Evolutionary conservation across 1,140 invertebrate genomes (phyloP).

Genomic region (Drosophila pruinosa): DNA sequence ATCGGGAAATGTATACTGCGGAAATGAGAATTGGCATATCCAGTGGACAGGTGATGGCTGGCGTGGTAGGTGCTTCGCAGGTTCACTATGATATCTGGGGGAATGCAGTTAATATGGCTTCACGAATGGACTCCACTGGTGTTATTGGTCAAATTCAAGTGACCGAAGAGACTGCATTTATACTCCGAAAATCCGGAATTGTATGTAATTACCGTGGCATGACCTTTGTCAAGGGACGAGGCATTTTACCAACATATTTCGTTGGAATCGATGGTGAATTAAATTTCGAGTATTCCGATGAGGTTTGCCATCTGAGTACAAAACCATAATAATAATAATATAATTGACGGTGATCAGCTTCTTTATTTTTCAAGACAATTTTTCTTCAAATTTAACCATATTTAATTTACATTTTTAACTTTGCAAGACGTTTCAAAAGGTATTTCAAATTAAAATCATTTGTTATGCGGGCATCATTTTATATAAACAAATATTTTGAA

Average conservation of each 20-base stretch:
- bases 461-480: too few species aligned
- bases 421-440: too few species aligned
- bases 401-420: too few species aligned
- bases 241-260: slow-evolving; percentile 32
- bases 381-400: too few species aligned
- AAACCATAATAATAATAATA: too few species aligned
- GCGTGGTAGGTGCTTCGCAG: slow-evolving; percentile 95
- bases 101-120: slow-evolving; percentile 96
- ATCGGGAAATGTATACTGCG: not conserved
- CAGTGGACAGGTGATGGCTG: slow-evolving; percentile 93
- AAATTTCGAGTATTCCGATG: slow-evolving; percentile 4
- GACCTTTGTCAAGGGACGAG: slow-evolving; percentile 34
- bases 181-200: slow-evolving; percentile 83
- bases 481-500: too few species aligned
- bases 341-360: too few species aligned
- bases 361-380: too few species aligned
- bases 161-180: slow-evolving; percentile 88
- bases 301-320: too few species aligned
- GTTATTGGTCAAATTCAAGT: slow-evolving; percentile 90
- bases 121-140: slow-evolving; percentile 94
- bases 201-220: slow-evolving; percentile 22
- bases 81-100: slow-evolving; percentile 95
- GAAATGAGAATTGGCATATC: slow-evolving; percentile 86
- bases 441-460: too few species aligned
- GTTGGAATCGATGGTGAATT: slow-evolving; percentile 9